phyloP scores from a whole-genome alignment of 2,888 invertebrate species.

The Phaonia tiefii region DNA sequence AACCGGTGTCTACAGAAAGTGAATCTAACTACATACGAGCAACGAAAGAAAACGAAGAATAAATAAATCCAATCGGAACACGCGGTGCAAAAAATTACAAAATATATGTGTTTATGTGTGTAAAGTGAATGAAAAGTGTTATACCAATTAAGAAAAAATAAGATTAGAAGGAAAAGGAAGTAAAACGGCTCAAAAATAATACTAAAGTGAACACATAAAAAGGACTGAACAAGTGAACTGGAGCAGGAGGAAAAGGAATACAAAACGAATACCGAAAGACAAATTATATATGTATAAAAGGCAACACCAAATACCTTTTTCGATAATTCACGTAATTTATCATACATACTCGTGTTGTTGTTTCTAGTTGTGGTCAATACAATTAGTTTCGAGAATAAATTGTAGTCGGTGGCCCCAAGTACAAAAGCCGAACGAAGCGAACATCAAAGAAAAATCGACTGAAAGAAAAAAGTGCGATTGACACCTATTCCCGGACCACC shows the following conservation, averaged over 20 bases:
- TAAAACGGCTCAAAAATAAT: too few relatives aligned
- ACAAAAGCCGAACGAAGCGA: background rate
- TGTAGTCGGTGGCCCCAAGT: background rate
- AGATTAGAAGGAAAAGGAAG: too few relatives aligned
- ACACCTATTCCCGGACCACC: background rate
- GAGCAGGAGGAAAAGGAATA: background rate
- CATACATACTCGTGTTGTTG: background rate
- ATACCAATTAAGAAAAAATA: background rate
- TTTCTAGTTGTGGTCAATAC: background rate
- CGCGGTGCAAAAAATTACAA: slow-evolving; percentile 7
- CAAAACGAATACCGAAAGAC: background rate
- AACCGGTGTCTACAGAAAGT: slow-evolving; percentile 54
- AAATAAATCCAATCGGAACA: slow-evolving; percentile 11
- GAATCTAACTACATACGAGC: slow-evolving; percentile 48
- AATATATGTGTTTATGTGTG: background rate
- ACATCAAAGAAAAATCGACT: background rate
- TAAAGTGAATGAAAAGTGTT: background rate
- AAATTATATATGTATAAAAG: background rate
- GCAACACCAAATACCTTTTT: background rate
- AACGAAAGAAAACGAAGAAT: background rate
- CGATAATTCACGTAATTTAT: slow-evolving; percentile 12
- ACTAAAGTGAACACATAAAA: background rate
- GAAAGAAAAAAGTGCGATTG: background rate
- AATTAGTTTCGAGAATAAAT: slow-evolving; percentile 5
- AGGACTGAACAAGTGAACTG: background rate